Percentiles rank a stretch among this genome's conserved stretches.
Evolutionary conservation across 2,888 invertebrate species (phyloP).

Genomic region (Gordius sp.): DNA sequence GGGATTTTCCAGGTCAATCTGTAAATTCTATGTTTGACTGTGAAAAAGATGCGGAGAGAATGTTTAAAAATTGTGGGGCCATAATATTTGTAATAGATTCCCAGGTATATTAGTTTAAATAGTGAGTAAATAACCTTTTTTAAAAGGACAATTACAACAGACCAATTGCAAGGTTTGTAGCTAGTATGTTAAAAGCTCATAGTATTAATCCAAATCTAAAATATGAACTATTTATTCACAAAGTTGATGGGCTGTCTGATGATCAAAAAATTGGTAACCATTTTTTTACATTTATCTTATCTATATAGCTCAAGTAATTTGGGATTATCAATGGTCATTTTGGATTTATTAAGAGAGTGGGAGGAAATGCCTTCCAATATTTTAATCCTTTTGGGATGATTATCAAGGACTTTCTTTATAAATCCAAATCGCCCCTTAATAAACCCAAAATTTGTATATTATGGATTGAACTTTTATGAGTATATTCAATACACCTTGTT

Average conservation of each 20-base stretch:
- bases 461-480: too few relatives aligned
- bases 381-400: too few relatives aligned
- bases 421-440: too few relatives aligned
- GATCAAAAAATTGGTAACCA: conserved; percentile 94
- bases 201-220: conserved; percentile 79
- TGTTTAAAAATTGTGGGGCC: conserved; percentile 86
- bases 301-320: too few relatives aligned
- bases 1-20: conserved; percentile 68
- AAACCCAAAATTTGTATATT: too few relatives aligned
- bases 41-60: conserved; percentile 56
- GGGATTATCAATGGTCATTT: too few relatives aligned
- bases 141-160: conserved; percentile 72
- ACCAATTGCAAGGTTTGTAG: conserved; percentile 63
- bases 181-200: conserved; percentile 69
- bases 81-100: conserved; percentile 97
- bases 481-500: too few relatives aligned
- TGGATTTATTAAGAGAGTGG: too few relatives aligned
- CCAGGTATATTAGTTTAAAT: conserved; percentile 29
- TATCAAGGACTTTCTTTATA: too few relatives aligned
- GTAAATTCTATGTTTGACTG: conserved; percentile 6
- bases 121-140: conserved; percentile 17
- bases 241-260: conserved; percentile 92
- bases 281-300: background rate
- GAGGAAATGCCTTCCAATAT: too few relatives aligned
- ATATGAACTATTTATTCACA: conserved; percentile 92